phyloP scores from a whole-genome alignment of 2,797 vertebrate genomes.

The Mormyrops boulengeri region DNA sequence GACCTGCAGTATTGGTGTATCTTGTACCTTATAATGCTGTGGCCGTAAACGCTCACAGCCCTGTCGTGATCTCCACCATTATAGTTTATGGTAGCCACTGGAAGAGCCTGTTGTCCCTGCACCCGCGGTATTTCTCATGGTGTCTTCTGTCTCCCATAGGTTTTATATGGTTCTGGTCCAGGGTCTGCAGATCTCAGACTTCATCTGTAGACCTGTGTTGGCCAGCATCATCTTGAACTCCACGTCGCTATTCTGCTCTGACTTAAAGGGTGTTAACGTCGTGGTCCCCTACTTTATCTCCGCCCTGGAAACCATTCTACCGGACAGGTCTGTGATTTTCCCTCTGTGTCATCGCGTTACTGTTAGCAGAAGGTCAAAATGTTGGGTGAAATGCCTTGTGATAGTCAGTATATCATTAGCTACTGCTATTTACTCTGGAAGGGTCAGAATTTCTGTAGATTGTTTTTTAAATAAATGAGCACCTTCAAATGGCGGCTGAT shows the following conservation, averaged over 20 bases:
- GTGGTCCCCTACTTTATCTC: constrained; percentile 84
- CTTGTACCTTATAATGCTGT: background rate
- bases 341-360: background rate
- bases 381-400: background rate
- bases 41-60: background rate
- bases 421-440: background rate
- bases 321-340: constrained; percentile 72
- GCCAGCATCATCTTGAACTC: constrained; percentile 88
- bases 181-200: constrained; percentile 82
- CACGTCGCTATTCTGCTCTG: constrained; percentile 83
- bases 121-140: background rate
- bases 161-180: constrained; percentile 93
- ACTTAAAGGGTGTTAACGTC: constrained; percentile 83
- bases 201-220: constrained; percentile 75
- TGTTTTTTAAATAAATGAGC: background rate
- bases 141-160: constrained; percentile 54
- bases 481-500: background rate
- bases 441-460: background rate
- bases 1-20: background rate
- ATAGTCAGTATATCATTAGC: background rate
- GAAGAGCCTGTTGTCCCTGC: background rate
- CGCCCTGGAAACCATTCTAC: constrained; percentile 83
- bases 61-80: background rate
- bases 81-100: background rate
- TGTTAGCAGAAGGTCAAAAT: background rate